Percentiles rank a stretch among this genome's conserved stretches.
Conservation (phyloP, 1,140 invertebrate species). For the Drosophila nebulosa region DNA sequence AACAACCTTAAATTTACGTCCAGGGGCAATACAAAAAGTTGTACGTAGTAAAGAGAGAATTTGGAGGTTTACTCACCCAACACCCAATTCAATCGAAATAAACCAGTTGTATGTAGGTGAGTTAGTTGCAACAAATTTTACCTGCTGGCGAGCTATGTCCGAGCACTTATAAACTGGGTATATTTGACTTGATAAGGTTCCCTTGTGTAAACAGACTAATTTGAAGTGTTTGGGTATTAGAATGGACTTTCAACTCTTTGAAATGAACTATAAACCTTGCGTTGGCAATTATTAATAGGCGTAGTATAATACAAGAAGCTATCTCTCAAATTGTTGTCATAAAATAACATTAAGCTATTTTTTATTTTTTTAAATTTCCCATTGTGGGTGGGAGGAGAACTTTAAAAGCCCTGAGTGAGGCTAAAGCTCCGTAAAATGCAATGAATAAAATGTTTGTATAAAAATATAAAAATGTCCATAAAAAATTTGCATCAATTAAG, state of each 20-base stretch:
- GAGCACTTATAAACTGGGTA: neutral
- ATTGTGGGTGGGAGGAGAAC: too few relatives aligned
- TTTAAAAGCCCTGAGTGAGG: neutral
- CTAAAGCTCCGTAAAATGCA: neutral
- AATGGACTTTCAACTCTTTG: neutral
- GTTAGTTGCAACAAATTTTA: neutral
- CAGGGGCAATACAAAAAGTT: slow-evolving; percentile 4
- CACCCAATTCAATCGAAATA: neutral
- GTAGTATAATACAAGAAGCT: neutral
- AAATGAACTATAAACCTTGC: neutral
- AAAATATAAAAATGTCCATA: too few relatives aligned
- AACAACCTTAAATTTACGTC: neutral
- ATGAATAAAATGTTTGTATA: neutral
- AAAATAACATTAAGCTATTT: neutral
- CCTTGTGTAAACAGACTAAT: neutral
- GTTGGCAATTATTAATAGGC: neutral
- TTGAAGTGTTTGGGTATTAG: neutral
- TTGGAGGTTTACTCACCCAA: too few relatives aligned
- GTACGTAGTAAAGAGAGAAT: neutral
- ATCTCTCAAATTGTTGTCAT: neutral
- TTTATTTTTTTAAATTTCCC: neutral
- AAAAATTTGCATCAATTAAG: too few relatives aligned
- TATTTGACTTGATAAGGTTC: neutral
- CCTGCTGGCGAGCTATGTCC: neutral
- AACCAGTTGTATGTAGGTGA: neutral